These are phyloP conservation scores for Varecia variegata DNA, from an alignment of 2,797 vertebrate species.

Conservation along the genomic window DNA sequence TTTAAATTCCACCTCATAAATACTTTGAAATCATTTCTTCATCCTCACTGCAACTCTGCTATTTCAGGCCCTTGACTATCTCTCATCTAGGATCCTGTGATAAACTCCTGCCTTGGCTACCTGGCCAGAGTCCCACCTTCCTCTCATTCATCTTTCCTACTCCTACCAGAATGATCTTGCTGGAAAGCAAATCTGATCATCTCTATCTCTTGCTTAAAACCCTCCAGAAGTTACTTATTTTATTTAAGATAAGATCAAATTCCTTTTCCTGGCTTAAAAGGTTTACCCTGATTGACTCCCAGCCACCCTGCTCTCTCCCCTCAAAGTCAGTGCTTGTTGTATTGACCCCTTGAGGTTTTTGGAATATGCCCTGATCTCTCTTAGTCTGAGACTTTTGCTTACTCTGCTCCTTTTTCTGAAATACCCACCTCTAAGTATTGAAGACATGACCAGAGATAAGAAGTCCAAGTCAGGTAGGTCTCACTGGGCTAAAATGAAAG, in stretches of 20 bases:
- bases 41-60: not conserved
- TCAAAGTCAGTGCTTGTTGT: not conserved
- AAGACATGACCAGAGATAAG: not conserved
- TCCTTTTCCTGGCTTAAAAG: not conserved
- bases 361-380: not conserved
- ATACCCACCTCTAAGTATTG: not conserved
- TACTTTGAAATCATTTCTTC: not conserved
- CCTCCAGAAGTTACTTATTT: not conserved
- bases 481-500: not conserved
- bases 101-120: not conserved
- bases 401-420: not conserved
- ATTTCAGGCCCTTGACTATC: not conserved
- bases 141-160: not conserved
- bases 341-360: not conserved
- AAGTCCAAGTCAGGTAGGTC: not conserved
- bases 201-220: not conserved
- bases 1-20: not conserved
- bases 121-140: not conserved
- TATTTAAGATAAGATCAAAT: not conserved
- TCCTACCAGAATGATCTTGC: not conserved
- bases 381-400: not conserved
- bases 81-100: not conserved
- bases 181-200: not conserved
- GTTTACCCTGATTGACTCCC: not conserved
- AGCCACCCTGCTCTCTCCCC: not conserved